Conservation (phyloP, 2,113 vertebrate genomes). For the Acanthisitta chloris region DNA sequence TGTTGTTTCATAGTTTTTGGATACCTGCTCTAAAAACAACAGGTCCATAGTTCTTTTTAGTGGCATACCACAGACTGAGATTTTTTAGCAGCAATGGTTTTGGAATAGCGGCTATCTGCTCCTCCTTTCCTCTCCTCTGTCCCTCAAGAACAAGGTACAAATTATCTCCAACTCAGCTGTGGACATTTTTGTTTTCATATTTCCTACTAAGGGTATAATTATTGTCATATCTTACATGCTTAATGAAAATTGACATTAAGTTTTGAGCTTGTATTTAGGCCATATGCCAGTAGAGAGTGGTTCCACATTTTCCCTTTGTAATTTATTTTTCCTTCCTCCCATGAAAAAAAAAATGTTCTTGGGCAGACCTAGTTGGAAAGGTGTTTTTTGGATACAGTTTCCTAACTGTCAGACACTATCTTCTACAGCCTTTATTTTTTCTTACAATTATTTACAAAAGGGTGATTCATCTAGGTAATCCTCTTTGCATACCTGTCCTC, state of each 20-base stretch:
- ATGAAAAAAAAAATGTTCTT: background rate
- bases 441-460: background rate
- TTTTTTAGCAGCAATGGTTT: background rate
- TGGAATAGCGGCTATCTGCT: background rate
- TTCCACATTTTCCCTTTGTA: background rate
- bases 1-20: background rate
- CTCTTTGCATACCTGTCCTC: background rate
- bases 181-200: background rate
- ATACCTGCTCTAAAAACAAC: background rate
- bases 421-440: background rate
- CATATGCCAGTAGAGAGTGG: background rate
- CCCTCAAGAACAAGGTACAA: background rate
- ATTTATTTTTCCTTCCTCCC: background rate
- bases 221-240: background rate
- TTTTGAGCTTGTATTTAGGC: background rate
- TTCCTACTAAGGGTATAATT: background rate
- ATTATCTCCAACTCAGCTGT: background rate
- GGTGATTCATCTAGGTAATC: background rate
- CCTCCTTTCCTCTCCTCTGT: background rate
- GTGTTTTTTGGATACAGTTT: background rate
- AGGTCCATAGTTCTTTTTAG: background rate
- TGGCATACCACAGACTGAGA: background rate
- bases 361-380: background rate
- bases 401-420: background rate
- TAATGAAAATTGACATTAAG: background rate